Evolutionary conservation across 2,888 invertebrate genomes (phyloP), one percentile per base, ranked within the genome.

Genomic region (Meganola albula): DNA sequence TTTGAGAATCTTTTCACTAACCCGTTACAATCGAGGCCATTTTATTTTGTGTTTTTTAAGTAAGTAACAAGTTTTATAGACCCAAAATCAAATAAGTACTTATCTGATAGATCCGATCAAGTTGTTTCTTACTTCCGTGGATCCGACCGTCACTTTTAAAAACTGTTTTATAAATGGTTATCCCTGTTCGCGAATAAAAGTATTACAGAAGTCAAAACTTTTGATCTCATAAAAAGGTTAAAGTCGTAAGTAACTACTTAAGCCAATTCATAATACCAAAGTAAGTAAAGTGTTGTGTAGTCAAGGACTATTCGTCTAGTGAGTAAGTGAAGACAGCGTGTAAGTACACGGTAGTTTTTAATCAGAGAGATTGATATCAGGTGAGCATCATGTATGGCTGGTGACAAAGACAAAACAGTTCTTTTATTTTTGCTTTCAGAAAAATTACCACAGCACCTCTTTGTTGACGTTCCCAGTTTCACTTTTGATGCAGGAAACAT

Each of bases 341-440:
- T 31, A 20, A 14, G 16, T 18, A 13, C n/a, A 39, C 20, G 23
- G 26, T 39, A 45, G 30, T 45, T 44, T 39, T 40, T 55, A 70
- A 71, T 76, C 69, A 72, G 62, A 41, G 43, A 60, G 72, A 74
- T 70, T 70, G 66, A 59, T 63, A 60, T 64, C 42, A 52, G 53
- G 43, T 40, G 47, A 48, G 37, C 40, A 40, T 48, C 50, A 48
- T 53, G 56, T 53, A 53, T 46, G 53, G 57, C 47, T 52, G 49
- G 47, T 41, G 32, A 65, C 61, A 67, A 69, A 65, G 57, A 50
- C 51, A 59, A 64, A 59, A 64, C 52, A 57, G 61, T 60, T 62
- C 66, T 61, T 66, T 62, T 61, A 62, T 62, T 58, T 60, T 63
- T 58, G 72, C 71, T 75, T 74, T 76, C 62, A 75, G 55, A 65